Conservation (phyloP, 2,113 vertebrate species). For the Pao palembangensis region DNA sequence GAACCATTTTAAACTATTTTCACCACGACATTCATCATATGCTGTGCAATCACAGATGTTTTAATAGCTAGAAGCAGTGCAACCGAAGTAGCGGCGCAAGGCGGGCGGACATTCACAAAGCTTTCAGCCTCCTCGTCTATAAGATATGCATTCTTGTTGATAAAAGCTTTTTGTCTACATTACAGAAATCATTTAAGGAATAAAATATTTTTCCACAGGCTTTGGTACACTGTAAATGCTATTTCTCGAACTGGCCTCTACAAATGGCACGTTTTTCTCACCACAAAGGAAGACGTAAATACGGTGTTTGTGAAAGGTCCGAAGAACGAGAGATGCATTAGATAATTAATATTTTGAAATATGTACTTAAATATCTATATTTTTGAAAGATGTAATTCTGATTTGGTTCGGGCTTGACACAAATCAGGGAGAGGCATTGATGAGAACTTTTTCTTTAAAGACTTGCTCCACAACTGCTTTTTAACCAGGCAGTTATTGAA, state of each 20-base stretch:
- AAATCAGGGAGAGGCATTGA: constrained; percentile 53
- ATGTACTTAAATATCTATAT: constrained; percentile 66
- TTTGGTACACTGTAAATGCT: constrained; percentile 68
- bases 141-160: constrained; percentile 52
- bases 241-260: constrained; percentile 53
- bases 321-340: constrained; percentile 53
- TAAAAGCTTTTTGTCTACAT: constrained; percentile 44
- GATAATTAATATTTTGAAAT: constrained; percentile 66
- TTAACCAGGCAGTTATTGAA: constrained; percentile 34
- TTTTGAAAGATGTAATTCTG: constrained; percentile 62
- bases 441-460: constrained; percentile 40
- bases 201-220: constrained; percentile 54
- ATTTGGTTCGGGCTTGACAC: constrained; percentile 58
- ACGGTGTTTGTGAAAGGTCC: constrained; percentile 54
- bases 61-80: constrained; percentile 42
- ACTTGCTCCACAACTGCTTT: constrained; percentile 38
- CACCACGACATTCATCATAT: constrained; percentile 36
- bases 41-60: constrained; percentile 34
- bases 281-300: constrained; percentile 45
- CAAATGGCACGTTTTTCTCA: constrained; percentile 62
- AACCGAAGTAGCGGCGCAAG: constrained; percentile 42
- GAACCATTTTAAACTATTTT: not conserved
- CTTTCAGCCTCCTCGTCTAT: constrained; percentile 32
- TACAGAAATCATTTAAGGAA: constrained; percentile 35
- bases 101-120: constrained; percentile 32